Evolutionary conservation across 2,888 invertebrate genomes (phyloP).

Genomic region (Ethmia dodecea): DNA sequence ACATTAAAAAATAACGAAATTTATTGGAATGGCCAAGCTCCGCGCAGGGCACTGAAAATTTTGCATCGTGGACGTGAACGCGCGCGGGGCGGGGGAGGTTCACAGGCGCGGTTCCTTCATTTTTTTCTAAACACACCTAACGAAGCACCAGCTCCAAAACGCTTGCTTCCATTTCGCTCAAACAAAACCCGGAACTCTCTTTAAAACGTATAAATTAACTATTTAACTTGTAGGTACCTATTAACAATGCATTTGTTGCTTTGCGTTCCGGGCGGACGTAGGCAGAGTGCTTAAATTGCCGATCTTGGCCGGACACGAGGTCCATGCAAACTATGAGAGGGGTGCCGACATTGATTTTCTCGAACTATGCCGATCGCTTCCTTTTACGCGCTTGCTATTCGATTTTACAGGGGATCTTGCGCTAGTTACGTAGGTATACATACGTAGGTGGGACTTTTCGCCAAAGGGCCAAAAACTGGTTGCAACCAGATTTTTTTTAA

Average conservation of each 20-base stretch:
- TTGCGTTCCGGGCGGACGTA: conserved; percentile 5
- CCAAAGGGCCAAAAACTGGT: too few relatives aligned
- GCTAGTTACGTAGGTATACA: conserved; percentile 1
- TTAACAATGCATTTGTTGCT: too few relatives aligned
- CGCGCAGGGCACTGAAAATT: conserved; percentile 55
- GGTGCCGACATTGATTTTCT: conserved; percentile 71
- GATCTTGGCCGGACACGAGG: conserved; percentile 41
- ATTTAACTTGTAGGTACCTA: not conserved
- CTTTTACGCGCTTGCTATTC: conserved; percentile 40
- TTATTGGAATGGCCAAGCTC: conserved; percentile 32
- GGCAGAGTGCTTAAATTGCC: not conserved
- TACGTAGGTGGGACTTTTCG: too few relatives aligned
- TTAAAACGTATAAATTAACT: not conserved
- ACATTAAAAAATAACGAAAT: too few relatives aligned
- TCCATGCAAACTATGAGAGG: conserved; percentile 75
- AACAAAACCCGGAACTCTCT: conserved; percentile 5
- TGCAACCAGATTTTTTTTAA: too few relatives aligned
- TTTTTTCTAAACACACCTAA: conserved; percentile 45
- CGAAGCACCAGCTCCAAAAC: conserved; percentile 22
- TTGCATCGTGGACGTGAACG: conserved; percentile 52
- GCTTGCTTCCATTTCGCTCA: conserved; percentile 15
- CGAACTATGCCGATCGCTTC: conserved; percentile 70
- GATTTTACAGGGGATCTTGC: conserved; percentile 44
- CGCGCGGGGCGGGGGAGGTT: conserved; percentile 29
- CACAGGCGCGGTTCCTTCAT: conserved; percentile 38